phyloP scores from a whole-genome alignment of 2,888 invertebrate genomes.

The Phymatocera aterrima region DNA sequence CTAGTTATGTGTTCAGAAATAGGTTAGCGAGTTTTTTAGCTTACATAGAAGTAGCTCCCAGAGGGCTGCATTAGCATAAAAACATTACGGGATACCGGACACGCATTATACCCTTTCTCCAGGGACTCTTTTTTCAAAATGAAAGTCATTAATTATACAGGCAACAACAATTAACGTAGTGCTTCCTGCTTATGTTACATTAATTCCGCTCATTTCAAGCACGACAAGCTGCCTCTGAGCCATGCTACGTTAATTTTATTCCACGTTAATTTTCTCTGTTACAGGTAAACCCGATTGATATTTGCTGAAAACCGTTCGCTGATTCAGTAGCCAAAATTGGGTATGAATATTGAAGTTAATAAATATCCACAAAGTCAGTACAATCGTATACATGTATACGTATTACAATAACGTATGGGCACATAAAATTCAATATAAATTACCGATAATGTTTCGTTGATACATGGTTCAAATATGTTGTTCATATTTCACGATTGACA shows the following conservation, averaged over 20 bases:
- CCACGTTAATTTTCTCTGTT: slow-evolving; percentile 9
- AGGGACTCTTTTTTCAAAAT: slow-evolving; percentile 36
- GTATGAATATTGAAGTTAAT: background rate
- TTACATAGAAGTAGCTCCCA: background rate
- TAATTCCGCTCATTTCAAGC: slow-evolving; percentile 40
- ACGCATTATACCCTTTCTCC: slow-evolving; percentile 32
- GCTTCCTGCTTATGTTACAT: slow-evolving; percentile 43
- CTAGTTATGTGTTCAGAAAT: slow-evolving; percentile 1
- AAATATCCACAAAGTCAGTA: background rate
- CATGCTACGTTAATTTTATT: background rate
- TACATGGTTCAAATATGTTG: background rate
- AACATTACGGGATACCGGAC: slow-evolving; percentile 39
- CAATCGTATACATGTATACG: background rate
- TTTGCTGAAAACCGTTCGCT: background rate
- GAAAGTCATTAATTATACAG: slow-evolving; percentile 41
- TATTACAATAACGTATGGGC: background rate
- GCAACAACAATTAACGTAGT: slow-evolving; percentile 46
- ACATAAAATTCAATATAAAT: slow-evolving; percentile 4
- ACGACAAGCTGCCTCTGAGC: slow-evolving; percentile 3
- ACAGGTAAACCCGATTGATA: slow-evolving; percentile 31
- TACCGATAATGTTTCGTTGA: background rate
- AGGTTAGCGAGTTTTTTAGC: background rate
- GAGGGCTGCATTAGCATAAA: slow-evolving; percentile 25
- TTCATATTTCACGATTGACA: background rate
- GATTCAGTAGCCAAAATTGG: background rate